Base-by-base conservation (phyloP, 2,888 invertebrate genomes). In the Parasteatoda lunata region DNA sequence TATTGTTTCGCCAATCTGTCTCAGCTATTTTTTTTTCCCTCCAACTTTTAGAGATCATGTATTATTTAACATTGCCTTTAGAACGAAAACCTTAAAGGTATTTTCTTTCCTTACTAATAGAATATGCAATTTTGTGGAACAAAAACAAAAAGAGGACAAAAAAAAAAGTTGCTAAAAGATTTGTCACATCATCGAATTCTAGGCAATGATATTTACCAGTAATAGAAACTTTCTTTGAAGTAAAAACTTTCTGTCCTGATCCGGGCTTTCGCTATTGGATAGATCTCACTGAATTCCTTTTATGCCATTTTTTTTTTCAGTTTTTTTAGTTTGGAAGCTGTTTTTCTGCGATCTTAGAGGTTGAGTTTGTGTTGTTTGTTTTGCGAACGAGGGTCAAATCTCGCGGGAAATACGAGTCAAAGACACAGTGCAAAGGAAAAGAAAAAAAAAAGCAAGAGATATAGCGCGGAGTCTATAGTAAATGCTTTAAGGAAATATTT, bases 11-110 rank as follows among this genome's bases (percentile, higher is more conserved):
- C 54, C 83, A 77, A 72, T 77, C 71, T 77, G 75, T 69, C 66
- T 71, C 83, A 65, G 65, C 59, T 59, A 76, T 69, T 69, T 30
- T 30, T 30, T 82, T 51, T 13, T 65, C n/a, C n/a, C n/a, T n/a
- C 52, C 15, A 66, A 52, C 59, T 76, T 64, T 15, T 7, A 49
- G 47, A 48, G 15, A 54, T 84, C 83, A 84, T 84, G 83, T 72
- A 84, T 84, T 84, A 84, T 84, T 84, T 77, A 84, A 84, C 77
- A 54, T 30, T 66, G 52, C 77, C 77, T 84, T 84, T 84, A 84
- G 83, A 15, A 77, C 64, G 6, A 13, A 15, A 47, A n/a, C 48
- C 47, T n/a, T 49, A 64, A 48, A 48, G 1, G 4, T 15, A 5
- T 54, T 13, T 59, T 71, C 48, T 49, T 64, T 71, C 49, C 30